Conservation (phyloP, 1,140 invertebrate genomes). For the Aphelinus certus region DNA sequence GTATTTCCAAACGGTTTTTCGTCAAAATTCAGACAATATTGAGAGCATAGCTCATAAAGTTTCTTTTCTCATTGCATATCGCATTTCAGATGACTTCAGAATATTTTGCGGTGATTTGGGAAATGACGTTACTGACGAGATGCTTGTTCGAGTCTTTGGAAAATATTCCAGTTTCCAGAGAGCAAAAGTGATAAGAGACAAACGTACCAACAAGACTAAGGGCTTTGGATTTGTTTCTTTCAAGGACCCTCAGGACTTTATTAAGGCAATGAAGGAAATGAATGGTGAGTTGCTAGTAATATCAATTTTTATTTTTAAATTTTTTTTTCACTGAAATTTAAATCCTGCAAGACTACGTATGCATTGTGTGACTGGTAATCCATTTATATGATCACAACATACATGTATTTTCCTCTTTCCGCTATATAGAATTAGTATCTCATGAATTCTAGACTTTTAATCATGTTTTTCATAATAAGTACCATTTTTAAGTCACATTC, state of each 20-base stretch:
- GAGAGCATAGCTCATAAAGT: no score
- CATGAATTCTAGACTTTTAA: no score
- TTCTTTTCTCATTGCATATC: slow-evolving; percentile 8
- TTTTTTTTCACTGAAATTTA: slow-evolving; percentile 2
- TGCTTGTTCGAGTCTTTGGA: slow-evolving; percentile 91
- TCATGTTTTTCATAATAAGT: no score
- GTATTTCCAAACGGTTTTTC: no score
- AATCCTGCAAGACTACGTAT: no score
- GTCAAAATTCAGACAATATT: no score
- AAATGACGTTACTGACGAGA: slow-evolving; percentile 98
- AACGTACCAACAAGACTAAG: slow-evolving; percentile 97
- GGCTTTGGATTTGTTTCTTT: slow-evolving; percentile 99
- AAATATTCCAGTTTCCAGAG: slow-evolving; percentile 95
- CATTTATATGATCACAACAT: no score
- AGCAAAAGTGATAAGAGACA: slow-evolving; percentile 96
- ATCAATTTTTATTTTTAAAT: slow-evolving; percentile 20
- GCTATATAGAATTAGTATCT: no score
- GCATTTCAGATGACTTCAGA: slow-evolving; percentile 87
- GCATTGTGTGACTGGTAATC: no score
- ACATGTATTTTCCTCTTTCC: no score
- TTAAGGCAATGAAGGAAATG: slow-evolving; percentile 98
- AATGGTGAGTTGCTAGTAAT: slow-evolving; percentile 73
- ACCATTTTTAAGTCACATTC: no score
- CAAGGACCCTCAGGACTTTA: slow-evolving; percentile 97
- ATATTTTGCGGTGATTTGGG: slow-evolving; percentile 99